Conservation (phyloP, 2,888 invertebrate genomes). For the Sepiola atlantica region DNA sequence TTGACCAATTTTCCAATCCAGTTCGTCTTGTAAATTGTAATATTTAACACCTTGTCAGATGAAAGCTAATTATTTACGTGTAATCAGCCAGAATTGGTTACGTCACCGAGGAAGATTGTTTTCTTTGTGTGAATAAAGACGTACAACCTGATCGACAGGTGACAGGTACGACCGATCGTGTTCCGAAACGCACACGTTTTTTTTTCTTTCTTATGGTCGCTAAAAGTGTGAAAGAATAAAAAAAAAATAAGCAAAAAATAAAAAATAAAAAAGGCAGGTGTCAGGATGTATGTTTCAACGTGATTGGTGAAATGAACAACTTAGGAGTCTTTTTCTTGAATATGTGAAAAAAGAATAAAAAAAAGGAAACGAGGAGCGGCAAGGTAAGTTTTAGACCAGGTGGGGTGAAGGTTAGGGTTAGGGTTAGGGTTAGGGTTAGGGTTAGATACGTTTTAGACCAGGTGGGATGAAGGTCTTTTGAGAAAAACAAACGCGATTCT, state of each 20-base stretch:
- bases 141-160: neutral
- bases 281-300: neutral
- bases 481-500: too few species aligned
- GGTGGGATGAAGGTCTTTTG: too few species aligned
- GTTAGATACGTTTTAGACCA: too few species aligned
- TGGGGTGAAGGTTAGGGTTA: too few species aligned
- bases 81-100: neutral
- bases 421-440: too few species aligned
- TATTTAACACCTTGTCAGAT: neutral
- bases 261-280: too few species aligned
- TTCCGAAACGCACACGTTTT: neutral
- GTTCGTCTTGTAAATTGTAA: neutral
- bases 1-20: neutral
- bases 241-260: too few species aligned
- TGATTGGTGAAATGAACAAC: neutral
- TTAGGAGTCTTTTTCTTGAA: neutral
- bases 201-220: too few species aligned
- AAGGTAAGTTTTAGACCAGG: too few species aligned
- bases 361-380: too few species aligned
- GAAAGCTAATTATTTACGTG: neutral
- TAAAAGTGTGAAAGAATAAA: neutral
- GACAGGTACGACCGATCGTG: neutral
- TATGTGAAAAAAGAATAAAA: too few species aligned
- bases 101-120: neutral
- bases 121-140: neutral